Evolutionary conservation across 2,113 vertebrate genomes (phyloP).

Genomic region (Morone saxatilis): DNA sequence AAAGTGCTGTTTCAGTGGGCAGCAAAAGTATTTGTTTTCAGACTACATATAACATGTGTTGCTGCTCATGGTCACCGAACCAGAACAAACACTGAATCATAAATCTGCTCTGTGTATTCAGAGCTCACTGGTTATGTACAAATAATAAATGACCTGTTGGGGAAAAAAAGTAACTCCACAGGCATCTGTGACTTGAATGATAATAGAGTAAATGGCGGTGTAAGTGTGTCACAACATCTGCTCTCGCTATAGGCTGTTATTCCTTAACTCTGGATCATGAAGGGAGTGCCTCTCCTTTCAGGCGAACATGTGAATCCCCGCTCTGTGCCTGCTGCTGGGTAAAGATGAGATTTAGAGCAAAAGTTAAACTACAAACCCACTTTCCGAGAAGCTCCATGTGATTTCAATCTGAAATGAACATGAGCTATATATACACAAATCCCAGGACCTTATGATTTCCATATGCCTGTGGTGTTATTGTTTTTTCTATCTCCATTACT

Average conservation of each 20-base stretch:
- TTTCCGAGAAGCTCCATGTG: slow-evolving; percentile 74
- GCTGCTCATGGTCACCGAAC: slow-evolving; percentile 30
- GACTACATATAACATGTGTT: slow-evolving; percentile 42
- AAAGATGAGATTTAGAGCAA: slow-evolving; percentile 73
- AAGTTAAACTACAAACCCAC: slow-evolving; percentile 69
- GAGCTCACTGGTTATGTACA: slow-evolving; percentile 40
- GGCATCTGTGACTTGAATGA: slow-evolving; percentile 63
- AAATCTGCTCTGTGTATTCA: slow-evolving; percentile 40
- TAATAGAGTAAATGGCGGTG: slow-evolving; percentile 51
- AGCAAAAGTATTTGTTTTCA: slow-evolving; percentile 68
- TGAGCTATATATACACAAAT: slow-evolving; percentile 77
- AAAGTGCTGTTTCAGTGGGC: slow-evolving; percentile 36
- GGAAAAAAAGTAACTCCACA: slow-evolving; percentile 53
- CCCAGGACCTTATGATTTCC: slow-evolving; percentile 82
- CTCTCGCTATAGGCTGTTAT: slow-evolving; percentile 56
- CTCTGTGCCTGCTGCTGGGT: slow-evolving; percentile 71
- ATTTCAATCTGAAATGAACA: slow-evolving; percentile 80
- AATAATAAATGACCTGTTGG: slow-evolving; percentile 64
- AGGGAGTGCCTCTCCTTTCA: slow-evolving; percentile 60
- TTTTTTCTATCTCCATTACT: slow-evolving; percentile 80
- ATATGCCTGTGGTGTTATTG: slow-evolving; percentile 82
- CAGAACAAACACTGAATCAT: slow-evolving; percentile 39
- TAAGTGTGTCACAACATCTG: slow-evolving; percentile 66
- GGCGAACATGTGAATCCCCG: slow-evolving; percentile 61
- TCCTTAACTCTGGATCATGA: slow-evolving; percentile 57